Conservation (phyloP, 2,113 vertebrate species). For the Caloenas nicobarica region DNA sequence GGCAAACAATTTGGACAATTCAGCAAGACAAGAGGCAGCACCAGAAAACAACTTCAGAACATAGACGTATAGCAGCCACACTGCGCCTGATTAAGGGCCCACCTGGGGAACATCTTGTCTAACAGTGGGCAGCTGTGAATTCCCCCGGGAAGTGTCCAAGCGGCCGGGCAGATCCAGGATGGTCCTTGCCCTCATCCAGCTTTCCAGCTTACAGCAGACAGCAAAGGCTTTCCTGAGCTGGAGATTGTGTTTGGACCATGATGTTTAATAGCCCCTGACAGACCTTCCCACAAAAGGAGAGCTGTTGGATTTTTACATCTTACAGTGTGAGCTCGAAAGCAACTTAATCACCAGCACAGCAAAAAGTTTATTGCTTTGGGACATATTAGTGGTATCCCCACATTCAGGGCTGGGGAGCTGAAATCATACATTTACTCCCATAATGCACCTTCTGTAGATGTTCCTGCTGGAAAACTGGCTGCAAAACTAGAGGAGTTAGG, state of each 20-base stretch:
- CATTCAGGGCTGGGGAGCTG: rapidly evolving
- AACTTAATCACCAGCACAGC: background rate
- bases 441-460: background rate
- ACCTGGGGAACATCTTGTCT: background rate
- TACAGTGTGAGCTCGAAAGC: background rate
- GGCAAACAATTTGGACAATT: background rate
- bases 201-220: background rate
- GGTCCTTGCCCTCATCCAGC: background rate
- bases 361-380: background rate
- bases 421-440: background rate
- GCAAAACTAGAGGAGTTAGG: background rate
- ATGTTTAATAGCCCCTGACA: background rate
- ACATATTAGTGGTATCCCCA: background rate
- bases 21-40: background rate
- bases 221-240: background rate
- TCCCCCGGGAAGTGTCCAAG: background rate
- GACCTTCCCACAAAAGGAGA: background rate
- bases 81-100: rapidly evolving
- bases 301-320: background rate
- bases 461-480: background rate
- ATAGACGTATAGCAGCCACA: background rate
- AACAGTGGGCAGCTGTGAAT: background rate
- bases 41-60: background rate
- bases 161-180: background rate
- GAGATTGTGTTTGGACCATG: background rate